These are phyloP conservation scores for Recurvirostra avosetta DNA, from an alignment of 2,113 vertebrate species.

Conservation along the genomic window DNA sequence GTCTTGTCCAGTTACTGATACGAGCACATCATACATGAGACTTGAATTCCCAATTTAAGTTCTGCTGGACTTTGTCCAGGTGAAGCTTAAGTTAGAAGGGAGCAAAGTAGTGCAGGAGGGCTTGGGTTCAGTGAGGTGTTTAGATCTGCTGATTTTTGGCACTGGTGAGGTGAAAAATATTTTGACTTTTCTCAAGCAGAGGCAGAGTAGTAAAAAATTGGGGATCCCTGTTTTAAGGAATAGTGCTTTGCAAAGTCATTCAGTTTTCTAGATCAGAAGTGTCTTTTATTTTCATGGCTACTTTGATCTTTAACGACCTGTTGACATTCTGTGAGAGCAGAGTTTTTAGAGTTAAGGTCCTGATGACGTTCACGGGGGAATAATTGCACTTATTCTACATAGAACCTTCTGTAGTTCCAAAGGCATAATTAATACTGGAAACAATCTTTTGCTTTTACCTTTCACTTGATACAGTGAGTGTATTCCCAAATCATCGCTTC, in stretches of 20 bases:
- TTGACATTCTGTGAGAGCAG: background rate
- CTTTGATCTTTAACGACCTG: background rate
- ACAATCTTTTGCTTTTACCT: background rate
- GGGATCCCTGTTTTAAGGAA: background rate
- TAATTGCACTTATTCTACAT: background rate
- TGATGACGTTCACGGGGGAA: background rate
- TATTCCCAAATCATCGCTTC: background rate
- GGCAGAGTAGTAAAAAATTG: background rate
- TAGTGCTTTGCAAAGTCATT: background rate
- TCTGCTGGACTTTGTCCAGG: background rate
- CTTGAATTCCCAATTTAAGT: background rate
- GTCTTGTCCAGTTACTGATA: background rate
- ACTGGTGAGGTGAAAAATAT: background rate
- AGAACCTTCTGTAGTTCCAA: background rate
- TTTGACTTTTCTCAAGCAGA: background rate
- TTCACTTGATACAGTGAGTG: background rate
- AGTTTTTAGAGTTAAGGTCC: background rate
- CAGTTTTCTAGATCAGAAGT: background rate
- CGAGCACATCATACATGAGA: background rate
- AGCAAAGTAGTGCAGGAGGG: background rate
- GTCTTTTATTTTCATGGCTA: background rate
- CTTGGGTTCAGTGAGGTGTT: background rate
- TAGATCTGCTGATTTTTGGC: background rate
- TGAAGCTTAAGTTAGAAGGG: background rate
- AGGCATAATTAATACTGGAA: background rate